Evolutionary conservation across 2,113 vertebrate genomes (phyloP).

Genomic region (Chiloscyllium plagiosum): DNA sequence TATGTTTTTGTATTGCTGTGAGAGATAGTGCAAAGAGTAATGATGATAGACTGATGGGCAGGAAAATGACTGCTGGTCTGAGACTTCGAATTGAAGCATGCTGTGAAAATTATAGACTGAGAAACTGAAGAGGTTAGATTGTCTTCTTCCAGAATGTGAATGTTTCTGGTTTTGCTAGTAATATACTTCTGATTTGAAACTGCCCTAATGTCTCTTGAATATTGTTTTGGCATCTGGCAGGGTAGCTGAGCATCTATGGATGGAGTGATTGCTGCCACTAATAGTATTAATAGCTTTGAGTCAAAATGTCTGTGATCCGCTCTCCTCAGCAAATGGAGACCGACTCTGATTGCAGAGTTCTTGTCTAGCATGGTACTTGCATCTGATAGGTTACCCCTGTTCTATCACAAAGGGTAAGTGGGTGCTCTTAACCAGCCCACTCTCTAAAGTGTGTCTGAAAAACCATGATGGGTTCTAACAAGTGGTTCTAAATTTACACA

Average conservation of each 20-base stretch:
- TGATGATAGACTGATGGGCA: background rate
- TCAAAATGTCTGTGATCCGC: background rate
- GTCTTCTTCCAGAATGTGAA: background rate
- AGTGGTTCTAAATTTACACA: background rate
- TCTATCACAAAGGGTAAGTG: background rate
- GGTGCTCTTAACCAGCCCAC: background rate
- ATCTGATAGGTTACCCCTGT: background rate
- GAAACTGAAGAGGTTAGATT: background rate
- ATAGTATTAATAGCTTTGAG: background rate
- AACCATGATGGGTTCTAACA: background rate
- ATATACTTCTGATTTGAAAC: background rate
- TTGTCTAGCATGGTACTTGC: background rate
- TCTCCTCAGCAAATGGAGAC: background rate
- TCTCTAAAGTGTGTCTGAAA: background rate
- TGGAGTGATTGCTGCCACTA: background rate
- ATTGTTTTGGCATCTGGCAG: background rate
- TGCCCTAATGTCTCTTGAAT: background rate
- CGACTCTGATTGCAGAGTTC: background rate
- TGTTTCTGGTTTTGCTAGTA: background rate
- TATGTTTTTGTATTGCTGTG: too few species aligned
- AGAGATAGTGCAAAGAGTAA: background rate
- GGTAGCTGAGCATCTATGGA: background rate
- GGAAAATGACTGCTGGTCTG: background rate
- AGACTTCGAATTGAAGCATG: background rate
- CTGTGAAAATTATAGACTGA: constrained; percentile 22